Percentiles rank a stretch among this genome's conserved stretches.
These are phyloP conservation scores for Poecilia gillii DNA, from an alignment of 2,797 vertebrate genomes.

Conservation along the genomic window DNA sequence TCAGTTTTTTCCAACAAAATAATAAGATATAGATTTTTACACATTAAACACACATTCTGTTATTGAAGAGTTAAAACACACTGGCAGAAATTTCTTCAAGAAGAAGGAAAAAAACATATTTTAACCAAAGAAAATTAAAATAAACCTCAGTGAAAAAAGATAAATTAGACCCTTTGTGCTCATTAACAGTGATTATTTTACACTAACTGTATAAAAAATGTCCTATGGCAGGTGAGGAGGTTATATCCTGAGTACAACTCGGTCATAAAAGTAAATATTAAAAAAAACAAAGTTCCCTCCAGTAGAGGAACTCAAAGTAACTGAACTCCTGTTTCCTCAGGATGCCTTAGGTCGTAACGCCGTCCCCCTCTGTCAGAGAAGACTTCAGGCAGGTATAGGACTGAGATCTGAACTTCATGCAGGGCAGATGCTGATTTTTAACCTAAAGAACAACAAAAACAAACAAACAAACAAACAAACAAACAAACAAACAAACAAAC, in stretches of 20 bases:
- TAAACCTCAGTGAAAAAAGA: neutral
- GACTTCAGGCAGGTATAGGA: slow-evolving; percentile 2
- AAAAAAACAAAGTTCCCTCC: neutral
- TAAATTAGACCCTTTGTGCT: neutral
- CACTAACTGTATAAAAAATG: neutral
- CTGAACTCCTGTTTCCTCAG: neutral
- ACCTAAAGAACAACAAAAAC: neutral
- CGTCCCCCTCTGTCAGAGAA: neutral
- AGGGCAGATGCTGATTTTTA: neutral
- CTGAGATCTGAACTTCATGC: neutral
- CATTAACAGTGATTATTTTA: neutral
- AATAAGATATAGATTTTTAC: neutral
- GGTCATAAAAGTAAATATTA: neutral
- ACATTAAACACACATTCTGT: neutral
- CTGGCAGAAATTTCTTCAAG: neutral
- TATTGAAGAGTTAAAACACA: neutral
- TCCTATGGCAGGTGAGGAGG: neutral
- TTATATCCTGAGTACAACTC: neutral
- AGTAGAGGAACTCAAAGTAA: neutral
- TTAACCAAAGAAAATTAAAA: neutral
- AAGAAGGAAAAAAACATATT: neutral
- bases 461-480: neutral
- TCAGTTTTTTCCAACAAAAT: neutral
- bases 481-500: neutral
- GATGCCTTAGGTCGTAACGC: neutral